Conservation (phyloP, 2,888 invertebrate species). For the Apantesis nais region DNA sequence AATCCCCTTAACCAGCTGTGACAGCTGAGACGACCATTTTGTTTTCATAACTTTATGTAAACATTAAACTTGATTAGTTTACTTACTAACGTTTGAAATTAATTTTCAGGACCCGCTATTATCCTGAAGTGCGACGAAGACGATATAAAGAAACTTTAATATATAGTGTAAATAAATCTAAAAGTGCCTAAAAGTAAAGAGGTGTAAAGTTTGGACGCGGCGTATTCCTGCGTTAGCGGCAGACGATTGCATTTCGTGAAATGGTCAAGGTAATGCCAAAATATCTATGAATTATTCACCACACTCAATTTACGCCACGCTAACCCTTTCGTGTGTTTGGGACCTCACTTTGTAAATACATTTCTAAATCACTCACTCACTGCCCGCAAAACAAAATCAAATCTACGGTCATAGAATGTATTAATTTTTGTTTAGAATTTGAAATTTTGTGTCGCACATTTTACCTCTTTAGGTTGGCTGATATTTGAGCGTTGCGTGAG, state of each 20-base stretch:
- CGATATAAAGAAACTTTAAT: slow-evolving; percentile 66
- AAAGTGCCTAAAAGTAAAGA: slow-evolving; percentile 65
- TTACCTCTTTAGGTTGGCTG: slow-evolving; percentile 39
- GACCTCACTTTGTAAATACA: slow-evolving; percentile 79
- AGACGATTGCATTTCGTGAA: slow-evolving; percentile 78
- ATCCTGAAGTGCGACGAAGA: slow-evolving; percentile 80
- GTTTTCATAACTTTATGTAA: slow-evolving; percentile 35
- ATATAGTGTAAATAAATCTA: slow-evolving; percentile 63
- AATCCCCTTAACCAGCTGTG: slow-evolving; percentile 30
- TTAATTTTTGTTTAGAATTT: slow-evolving; percentile 62
- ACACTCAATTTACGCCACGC: slow-evolving; percentile 74
- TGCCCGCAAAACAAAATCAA: slow-evolving; percentile 62
- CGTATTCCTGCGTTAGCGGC: slow-evolving; percentile 63
- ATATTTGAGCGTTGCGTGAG: slow-evolving; percentile 36
- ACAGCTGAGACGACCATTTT: slow-evolving; percentile 42
- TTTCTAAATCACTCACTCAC: slow-evolving; percentile 75
- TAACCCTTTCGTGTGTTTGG: slow-evolving; percentile 79
- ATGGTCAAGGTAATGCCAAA: slow-evolving; percentile 83
- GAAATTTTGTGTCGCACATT: slow-evolving; percentile 61
- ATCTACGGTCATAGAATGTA: slow-evolving; percentile 60
- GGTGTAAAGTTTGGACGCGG: slow-evolving; percentile 64
- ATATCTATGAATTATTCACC: slow-evolving; percentile 78
- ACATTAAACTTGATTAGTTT: slow-evolving; percentile 51
- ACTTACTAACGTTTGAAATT: slow-evolving; percentile 62
- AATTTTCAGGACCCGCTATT: slow-evolving; percentile 80